Evolutionary conservation across 1,140 invertebrate genomes (phyloP), one percentile per base, ranked within the genome.

Genomic region (Galleria mellonella): DNA sequence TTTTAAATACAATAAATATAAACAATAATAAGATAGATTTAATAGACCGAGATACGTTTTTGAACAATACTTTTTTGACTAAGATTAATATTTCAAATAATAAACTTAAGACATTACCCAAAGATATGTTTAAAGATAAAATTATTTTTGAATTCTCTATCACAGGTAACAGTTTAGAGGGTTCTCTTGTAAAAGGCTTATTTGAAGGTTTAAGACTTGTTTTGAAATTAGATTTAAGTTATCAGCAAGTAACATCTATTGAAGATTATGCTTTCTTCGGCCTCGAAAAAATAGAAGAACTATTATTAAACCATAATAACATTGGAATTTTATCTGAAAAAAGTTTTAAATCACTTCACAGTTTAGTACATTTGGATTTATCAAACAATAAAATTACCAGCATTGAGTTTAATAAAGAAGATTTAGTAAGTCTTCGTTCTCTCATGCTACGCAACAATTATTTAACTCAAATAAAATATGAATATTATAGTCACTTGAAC

Each of bases 221-320:
- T 5, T 51, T 29, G 29, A 36, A 44, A 3, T 35, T 77, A 47
- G 60, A 71, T 51, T 37, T 77, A 17, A 62, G 57, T 30, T 35
- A 56, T 43, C 71, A 77, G 61, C 14, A 33, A 29, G 32, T 74
- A 12, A 47, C 44, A 13, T 36, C 47, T 27, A 45, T 77, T n/a
- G 58, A 66, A 41, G 60, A 74, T 29, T 67, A 49, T 38, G 59
- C 71, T 10, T 77, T 77, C 51, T 31, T 53, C 14, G 61, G 63
- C 13, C 41, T 72, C 12, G 43, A 52, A 9, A 53, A 50, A 11
- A 7, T 74, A 10, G 30, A 42, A 17, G 32, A 31, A 5, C 42
- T 77, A 11, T 30, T 52, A 23, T 42, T 79, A 9, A 71, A 66
- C 35, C 65, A 68, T 50, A 79, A 79, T 47, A 39, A 43, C 12